Evolutionary conservation across 2,113 vertebrate species (phyloP).

Genomic region (Sphaerodactylus townsendi): DNA sequence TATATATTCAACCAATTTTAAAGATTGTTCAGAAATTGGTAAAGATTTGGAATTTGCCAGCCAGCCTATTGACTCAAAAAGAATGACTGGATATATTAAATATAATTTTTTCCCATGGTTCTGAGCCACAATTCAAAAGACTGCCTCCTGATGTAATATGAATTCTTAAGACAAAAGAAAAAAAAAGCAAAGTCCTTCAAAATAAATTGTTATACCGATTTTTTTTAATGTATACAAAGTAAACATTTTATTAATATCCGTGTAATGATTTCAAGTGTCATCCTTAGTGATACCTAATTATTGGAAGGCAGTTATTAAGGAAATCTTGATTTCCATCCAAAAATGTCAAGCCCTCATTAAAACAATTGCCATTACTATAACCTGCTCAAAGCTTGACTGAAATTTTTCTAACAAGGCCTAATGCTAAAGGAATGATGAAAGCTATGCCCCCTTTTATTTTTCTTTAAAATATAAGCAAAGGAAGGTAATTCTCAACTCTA

Average conservation of each 20-base stretch:
- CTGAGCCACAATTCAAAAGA: no score
- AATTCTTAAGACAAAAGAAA: background rate
- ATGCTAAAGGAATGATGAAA: background rate
- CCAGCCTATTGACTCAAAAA: no score
- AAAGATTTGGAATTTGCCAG: no score
- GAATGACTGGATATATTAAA: no score
- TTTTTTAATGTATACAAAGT: background rate
- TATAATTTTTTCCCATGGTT: no score
- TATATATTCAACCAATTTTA: no score
- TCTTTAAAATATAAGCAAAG: background rate
- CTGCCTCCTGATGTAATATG: no score
- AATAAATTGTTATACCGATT: background rate
- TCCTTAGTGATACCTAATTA: slow-evolving; percentile 23
- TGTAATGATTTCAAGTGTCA: slow-evolving; percentile 16
- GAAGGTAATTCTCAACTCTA: slow-evolving; percentile 25
- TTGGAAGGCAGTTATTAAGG: background rate
- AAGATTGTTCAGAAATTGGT: no score
- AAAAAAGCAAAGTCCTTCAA: background rate
- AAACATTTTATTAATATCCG: slow-evolving; percentile 21
- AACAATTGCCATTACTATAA: slow-evolving; percentile 34
- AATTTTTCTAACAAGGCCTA: slow-evolving; percentile 37
- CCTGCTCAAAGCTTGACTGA: slow-evolving; percentile 32
- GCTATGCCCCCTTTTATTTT: slow-evolving; percentile 21
- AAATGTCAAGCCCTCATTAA: slow-evolving; percentile 37
- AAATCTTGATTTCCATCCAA: background rate